Evolutionary conservation across 2,888 invertebrate species (phyloP).

Genomic region (Pardosa pseudoannulata): DNA sequence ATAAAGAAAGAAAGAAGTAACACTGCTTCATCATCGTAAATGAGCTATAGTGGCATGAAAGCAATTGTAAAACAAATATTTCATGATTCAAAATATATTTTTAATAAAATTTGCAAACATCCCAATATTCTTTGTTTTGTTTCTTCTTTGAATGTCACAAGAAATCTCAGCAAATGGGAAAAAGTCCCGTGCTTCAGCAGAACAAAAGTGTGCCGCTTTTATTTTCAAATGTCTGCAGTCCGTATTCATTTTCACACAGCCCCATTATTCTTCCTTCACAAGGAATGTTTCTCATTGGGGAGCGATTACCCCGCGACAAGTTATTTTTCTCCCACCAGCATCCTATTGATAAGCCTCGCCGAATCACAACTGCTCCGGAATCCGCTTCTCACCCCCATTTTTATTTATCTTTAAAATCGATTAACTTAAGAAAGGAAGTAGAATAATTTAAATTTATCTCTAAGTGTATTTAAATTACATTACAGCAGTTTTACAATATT

Average conservation of each 20-base stretch:
- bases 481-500: too few relatives aligned
- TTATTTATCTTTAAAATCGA: neutral
- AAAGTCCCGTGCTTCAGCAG: neutral
- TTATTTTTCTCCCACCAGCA: slow-evolving; percentile 21
- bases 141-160: neutral
- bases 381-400: slow-evolving; percentile 1
- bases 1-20: too few relatives aligned
- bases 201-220: neutral
- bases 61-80: neutral
- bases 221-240: neutral
- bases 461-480: too few relatives aligned
- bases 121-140: neutral
- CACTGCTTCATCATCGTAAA: neutral
- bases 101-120: neutral
- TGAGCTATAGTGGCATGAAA: neutral
- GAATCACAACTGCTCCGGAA: slow-evolving; percentile 15
- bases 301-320: slow-evolving; percentile 22
- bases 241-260: neutral
- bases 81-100: neutral
- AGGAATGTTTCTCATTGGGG: slow-evolving; percentile 19
- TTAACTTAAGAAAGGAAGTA: too few relatives aligned
- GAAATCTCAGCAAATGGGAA: neutral
- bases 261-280: neutral
- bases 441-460: too few relatives aligned
- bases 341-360: slow-evolving; percentile 18